phyloP scores from a whole-genome alignment of 2,888 invertebrate genomes.

The Ferrisia virgata region DNA sequence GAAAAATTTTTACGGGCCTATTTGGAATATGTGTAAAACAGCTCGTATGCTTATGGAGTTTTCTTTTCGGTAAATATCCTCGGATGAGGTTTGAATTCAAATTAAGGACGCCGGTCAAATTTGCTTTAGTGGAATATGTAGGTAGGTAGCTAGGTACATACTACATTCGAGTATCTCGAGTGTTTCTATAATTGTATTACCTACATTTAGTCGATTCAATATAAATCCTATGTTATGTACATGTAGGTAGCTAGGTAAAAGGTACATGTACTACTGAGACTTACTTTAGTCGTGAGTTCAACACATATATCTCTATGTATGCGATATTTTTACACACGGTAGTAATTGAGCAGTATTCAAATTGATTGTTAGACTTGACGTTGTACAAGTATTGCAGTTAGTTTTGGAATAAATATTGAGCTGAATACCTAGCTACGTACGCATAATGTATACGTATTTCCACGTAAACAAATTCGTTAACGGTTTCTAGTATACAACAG shows the following conservation, averaged over 20 bases:
- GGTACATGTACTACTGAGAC: no score
- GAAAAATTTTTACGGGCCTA: not conserved
- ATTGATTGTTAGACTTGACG: not conserved
- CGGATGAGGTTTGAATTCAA: not conserved
- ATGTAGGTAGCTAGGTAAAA: not conserved
- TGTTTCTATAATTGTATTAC: not conserved
- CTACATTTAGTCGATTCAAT: not conserved
- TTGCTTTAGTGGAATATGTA: not conserved
- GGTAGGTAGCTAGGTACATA: no score
- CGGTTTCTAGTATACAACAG: not conserved
- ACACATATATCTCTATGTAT: no score
- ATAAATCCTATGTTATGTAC: not conserved
- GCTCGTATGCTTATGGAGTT: not conserved
- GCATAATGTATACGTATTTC: no score
- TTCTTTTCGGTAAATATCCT: not conserved
- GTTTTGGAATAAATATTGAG: not conserved
- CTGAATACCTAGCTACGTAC: not conserved
- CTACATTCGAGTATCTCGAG: not conserved
- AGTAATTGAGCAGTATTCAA: not conserved
- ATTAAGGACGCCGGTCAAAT: not conserved
- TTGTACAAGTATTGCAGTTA: no score
- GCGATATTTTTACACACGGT: not conserved
- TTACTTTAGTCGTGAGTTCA: not conserved
- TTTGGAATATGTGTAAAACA: not conserved
- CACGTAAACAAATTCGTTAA: not conserved